phyloP scores from a whole-genome alignment of 2,888 invertebrate genomes.

The Patella ulyssiponensis region DNA sequence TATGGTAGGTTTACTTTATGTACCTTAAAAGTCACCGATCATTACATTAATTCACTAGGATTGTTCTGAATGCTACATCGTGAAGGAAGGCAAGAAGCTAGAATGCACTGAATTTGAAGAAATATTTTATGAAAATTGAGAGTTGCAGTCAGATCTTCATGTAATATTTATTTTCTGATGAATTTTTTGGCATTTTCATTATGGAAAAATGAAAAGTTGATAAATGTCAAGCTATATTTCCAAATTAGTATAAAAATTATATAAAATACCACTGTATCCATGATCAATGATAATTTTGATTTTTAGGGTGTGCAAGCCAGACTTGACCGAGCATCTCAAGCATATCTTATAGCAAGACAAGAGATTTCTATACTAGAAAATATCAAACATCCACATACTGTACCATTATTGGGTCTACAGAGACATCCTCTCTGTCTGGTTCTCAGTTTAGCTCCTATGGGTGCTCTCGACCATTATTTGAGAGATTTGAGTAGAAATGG shows the following conservation, averaged over 20 bases:
- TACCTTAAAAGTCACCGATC: no score
- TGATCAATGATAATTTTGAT: background rate
- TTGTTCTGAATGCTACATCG: no score
- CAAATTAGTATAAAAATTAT: background rate
- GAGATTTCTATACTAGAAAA: conserved; percentile 91
- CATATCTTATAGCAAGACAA: conserved; percentile 95
- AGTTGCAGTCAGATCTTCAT: no score
- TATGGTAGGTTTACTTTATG: background rate
- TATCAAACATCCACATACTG: conserved; percentile 91
- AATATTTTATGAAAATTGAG: no score
- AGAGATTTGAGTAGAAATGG: conserved; percentile 90
- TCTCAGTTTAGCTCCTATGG: conserved; percentile 91
- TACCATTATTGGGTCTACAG: conserved; percentile 91
- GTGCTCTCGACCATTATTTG: conserved; percentile 88
- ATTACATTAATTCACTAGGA: no score
- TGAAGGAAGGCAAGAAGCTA: no score
- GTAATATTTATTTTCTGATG: no score
- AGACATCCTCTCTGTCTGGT: conserved; percentile 90
- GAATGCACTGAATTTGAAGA: no score
- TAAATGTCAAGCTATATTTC: background rate
- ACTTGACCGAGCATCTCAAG: conserved; percentile 75
- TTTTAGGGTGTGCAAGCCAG: conserved; percentile 47
- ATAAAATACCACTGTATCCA: background rate
- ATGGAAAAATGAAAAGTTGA: background rate
- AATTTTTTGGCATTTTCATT: no score